These are phyloP conservation scores for Lepas anatifera DNA, from an alignment of 2,888 invertebrate species.

Conservation along the genomic window DNA sequence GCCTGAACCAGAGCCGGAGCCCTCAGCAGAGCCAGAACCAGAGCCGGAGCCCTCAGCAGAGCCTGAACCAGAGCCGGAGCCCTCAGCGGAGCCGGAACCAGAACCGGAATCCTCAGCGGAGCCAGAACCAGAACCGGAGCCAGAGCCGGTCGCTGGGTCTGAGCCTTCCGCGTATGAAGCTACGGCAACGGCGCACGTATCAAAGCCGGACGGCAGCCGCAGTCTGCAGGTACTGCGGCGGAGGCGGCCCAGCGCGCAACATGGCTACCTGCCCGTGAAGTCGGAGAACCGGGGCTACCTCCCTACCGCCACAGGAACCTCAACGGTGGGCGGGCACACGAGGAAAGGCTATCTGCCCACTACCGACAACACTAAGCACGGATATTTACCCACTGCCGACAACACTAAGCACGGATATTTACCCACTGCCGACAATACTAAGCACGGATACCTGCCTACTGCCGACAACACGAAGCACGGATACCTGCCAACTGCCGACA, in stretches of 20 bases:
- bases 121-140: not conserved
- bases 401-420: too few species aligned
- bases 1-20: not conserved
- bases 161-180: too few species aligned
- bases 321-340: too few species aligned
- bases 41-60: not conserved
- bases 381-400: too few species aligned
- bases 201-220: slow-evolving; percentile 17
- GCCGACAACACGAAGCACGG: too few species aligned
- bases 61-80: not conserved
- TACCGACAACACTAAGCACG: too few species aligned
- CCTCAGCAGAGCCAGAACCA: not conserved
- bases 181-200: slow-evolving; percentile 6
- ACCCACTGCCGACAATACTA: too few species aligned
- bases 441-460: too few species aligned
- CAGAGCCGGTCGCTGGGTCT: too few species aligned
- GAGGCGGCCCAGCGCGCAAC: slow-evolving; percentile 30
- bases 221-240: slow-evolving; percentile 28
- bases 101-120: not conserved
- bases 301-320: too few species aligned
- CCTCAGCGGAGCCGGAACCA: not conserved
- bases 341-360: too few species aligned
- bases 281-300: too few species aligned
- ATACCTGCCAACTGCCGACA: not conserved
- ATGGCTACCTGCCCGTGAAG: not conserved